These are phyloP conservation scores for Brachyhypopomus gauderio DNA, from an alignment of 2,113 vertebrate genomes.

Conservation along the genomic window DNA sequence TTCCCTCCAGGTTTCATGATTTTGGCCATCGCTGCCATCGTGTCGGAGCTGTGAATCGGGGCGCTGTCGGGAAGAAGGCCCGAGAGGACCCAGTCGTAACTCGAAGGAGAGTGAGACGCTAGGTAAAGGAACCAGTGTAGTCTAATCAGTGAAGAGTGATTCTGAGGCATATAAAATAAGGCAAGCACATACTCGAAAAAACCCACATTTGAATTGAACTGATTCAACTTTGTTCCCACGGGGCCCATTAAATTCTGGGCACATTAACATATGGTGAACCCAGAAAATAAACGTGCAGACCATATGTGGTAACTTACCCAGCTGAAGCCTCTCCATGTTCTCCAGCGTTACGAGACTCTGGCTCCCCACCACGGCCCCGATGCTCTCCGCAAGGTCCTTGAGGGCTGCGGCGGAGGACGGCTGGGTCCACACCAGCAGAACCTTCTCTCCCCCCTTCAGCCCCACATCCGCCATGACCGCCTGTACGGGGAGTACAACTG, in stretches of 20 bases:
- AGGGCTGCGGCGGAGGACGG: constrained; percentile 68
- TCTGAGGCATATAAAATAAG: not conserved
- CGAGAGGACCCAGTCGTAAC: constrained; percentile 83
- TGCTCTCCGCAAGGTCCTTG: constrained; percentile 73
- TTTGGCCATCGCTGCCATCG: constrained; percentile 84
- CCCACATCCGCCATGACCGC: constrained; percentile 79
- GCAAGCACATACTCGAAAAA: not conserved
- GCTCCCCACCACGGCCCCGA: constrained; percentile 72
- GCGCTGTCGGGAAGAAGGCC: constrained; percentile 77
- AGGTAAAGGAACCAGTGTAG: not conserved
- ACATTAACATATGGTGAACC: too few species aligned
- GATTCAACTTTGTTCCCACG: too few species aligned
- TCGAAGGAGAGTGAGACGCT: constrained; percentile 85
- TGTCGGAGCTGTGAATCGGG: constrained; percentile 76
- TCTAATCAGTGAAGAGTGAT: not conserved
- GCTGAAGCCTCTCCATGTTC: constrained; percentile 79
- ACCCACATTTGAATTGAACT: not conserved
- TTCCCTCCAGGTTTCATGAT: constrained; percentile 86
- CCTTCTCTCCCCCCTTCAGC: constrained; percentile 75
- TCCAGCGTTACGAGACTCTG: constrained; percentile 78
- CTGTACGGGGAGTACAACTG: too few species aligned
- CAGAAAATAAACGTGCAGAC: not conserved
- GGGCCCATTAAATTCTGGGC: too few species aligned
- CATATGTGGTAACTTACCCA: constrained; percentile 76
- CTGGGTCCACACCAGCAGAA: constrained; percentile 83